Evolutionary conservation across 2,113 vertebrate species (phyloP), one percentile per base, ranked within the genome.

Genomic region (Nycticryphes semicollaris): DNA sequence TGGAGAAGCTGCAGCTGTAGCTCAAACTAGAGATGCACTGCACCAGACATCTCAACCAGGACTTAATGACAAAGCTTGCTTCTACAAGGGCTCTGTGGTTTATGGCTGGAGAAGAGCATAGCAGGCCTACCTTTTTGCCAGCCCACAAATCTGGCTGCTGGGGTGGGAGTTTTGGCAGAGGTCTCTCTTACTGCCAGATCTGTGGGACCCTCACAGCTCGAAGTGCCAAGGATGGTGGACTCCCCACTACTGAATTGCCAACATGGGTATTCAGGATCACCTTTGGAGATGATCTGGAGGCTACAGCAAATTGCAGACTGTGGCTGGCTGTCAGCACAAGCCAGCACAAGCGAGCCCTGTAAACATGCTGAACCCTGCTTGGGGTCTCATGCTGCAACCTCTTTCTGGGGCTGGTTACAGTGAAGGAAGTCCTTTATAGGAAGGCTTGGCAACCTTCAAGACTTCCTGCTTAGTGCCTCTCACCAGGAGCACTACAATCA

Each of bases 21-120:
- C 48, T 92, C 63, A 28, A 56, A 28, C 18, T 59, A 81, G 33
- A 67, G 24, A n/a, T 12, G 24, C 3, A 6, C 72, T 57, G 43
- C 35, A 51, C 16, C 0, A 0, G 56, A 33, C 30, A 30, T 73
- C 78, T 76, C 85, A 76, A 21, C n/a, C 0, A 0, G 17, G 30
- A 30, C 24, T 53, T 53, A 43, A 78, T 4, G 27, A 14, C 20
- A 64, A 79, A 47, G 31, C 2, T 70, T 30, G n/a, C 56, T 84
- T 56, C 59, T 69, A 16, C 23, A 41, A 56, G 35, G 31, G 28
- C 23, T 87, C 25, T 27, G 23, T 66, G 45, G 2, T 33, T 87
- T 53, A 30, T 30, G 56, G 22, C 43, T 82, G n/a, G 69, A 45
- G 50, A 59, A 72, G 51, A 68, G 25, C 1, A 0, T 31, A 22